phyloP scores from a whole-genome alignment of 2,113 vertebrate genomes.

The Indicator indicator region DNA sequence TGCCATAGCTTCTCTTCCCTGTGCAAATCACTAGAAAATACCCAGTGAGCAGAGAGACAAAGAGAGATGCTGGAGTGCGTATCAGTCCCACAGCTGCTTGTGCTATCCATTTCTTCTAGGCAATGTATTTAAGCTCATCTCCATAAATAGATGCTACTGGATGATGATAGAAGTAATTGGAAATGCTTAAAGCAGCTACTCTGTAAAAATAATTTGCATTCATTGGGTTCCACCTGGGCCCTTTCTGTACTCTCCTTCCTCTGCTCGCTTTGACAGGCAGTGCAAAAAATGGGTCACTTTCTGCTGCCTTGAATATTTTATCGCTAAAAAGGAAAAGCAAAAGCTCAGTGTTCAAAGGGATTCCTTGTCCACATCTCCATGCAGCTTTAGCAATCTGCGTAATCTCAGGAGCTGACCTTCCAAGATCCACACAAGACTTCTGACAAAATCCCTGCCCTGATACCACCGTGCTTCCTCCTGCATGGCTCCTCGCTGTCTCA shows the following conservation, averaged over 20 bases:
- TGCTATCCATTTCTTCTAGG: neutral
- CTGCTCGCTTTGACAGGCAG: neutral
- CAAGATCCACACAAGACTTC: neutral
- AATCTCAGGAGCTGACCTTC: slow-evolving; percentile 31
- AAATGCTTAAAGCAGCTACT: slow-evolving; percentile 43
- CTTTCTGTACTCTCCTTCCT: neutral
- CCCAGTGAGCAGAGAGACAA: neutral
- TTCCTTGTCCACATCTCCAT: neutral
- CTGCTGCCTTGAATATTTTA: slow-evolving; percentile 41
- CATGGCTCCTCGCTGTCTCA: neutral
- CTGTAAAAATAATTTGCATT: slow-evolving; percentile 43
- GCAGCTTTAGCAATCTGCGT: neutral
- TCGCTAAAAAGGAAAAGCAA: slow-evolving; percentile 7
- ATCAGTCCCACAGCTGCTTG: neutral
- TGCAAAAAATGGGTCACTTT: slow-evolving; percentile 30
- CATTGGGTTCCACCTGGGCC: slow-evolving; percentile 31
- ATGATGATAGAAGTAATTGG: neutral
- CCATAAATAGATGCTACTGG: neutral
- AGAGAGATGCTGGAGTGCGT: neutral
- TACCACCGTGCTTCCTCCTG: neutral
- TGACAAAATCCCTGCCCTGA: neutral
- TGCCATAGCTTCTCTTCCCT: neutral
- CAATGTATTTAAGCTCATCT: neutral
- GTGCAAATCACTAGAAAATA: neutral
- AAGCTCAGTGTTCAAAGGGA: slow-evolving; percentile 44